These are phyloP conservation scores for Pontoporia blainvillei DNA, from an alignment of 2,113 vertebrate genomes.

Conservation along the genomic window DNA sequence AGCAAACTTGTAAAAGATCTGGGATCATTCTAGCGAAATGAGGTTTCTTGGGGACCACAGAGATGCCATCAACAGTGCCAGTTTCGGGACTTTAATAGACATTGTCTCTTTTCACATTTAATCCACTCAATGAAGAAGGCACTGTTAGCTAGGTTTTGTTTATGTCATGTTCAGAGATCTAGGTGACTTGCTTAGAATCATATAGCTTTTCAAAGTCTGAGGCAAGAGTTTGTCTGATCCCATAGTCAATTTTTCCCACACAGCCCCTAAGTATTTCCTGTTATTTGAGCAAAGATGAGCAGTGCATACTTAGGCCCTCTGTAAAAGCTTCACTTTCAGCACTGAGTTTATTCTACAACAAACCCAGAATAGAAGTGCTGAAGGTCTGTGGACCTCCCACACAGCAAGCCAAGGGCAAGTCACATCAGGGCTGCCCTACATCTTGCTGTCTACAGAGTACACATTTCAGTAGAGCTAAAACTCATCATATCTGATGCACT, in stretches of 20 bases:
- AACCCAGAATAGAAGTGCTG: not conserved
- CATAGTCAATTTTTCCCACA: not conserved
- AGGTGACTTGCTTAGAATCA: not conserved
- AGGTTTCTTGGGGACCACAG: not conserved
- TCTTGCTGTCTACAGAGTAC: not conserved
- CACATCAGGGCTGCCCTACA: fast-evolving
- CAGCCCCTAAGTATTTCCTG: not conserved
- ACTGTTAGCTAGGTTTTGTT: not conserved
- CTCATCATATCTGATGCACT: not conserved
- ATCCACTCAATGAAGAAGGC: not conserved
- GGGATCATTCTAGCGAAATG: not conserved
- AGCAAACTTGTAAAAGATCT: not conserved
- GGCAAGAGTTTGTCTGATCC: not conserved
- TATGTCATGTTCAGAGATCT: not conserved
- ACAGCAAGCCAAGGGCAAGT: no score
- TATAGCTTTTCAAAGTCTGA: not conserved
- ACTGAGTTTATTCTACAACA: not conserved
- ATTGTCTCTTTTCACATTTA: not conserved
- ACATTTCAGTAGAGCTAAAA: not conserved
- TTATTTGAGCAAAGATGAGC: not conserved
- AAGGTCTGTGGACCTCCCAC: not conserved
- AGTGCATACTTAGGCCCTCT: fast-evolving
- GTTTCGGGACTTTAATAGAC: not conserved
- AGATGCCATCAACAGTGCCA: no score
- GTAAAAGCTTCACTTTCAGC: not conserved